Percentiles rank a stretch among this genome's conserved stretches.
Evolutionary conservation across 2,888 invertebrate species (phyloP).

Genomic region (Phorcus lineatus): DNA sequence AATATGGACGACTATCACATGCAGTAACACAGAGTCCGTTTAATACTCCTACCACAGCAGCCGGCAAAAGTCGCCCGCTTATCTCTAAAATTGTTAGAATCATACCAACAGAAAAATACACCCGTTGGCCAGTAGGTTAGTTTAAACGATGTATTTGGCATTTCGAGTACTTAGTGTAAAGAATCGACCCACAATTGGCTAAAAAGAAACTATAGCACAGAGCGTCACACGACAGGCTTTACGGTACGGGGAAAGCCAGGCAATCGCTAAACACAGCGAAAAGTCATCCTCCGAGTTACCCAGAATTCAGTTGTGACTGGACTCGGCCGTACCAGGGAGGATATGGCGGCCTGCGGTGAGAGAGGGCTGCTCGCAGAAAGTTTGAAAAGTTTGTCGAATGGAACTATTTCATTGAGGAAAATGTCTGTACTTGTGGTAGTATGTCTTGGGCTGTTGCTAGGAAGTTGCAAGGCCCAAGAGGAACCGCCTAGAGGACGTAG

Average conservation of each 20-base stretch:
- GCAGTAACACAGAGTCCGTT: no score
- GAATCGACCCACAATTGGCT: no score
- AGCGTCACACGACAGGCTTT: no score
- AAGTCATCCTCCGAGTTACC: constrained; percentile 32
- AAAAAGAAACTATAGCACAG: no score
- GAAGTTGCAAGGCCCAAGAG: constrained; percentile 23
- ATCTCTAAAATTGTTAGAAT: no score
- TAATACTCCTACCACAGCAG: no score
- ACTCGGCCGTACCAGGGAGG: constrained; percentile 41
- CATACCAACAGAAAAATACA: no score
- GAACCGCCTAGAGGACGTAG: constrained; percentile 30
- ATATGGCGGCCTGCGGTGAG: constrained; percentile 44
- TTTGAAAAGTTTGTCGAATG: constrained; percentile 38
- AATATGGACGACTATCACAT: no score
- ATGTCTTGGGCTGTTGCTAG: constrained; percentile 32
- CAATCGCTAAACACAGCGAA: constrained; percentile 13
- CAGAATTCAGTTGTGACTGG: constrained; percentile 44
- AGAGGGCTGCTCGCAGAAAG: constrained; percentile 36
- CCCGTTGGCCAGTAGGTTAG: no score
- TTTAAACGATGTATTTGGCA: no score
- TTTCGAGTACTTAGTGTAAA: no score
- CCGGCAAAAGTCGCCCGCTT: no score
- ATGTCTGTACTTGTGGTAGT: constrained; percentile 21
- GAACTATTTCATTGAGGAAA: constrained; percentile 23
- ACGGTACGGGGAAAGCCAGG: neutral